Percentiles rank a stretch among this genome's conserved stretches.
Evolutionary conservation across 2,113 vertebrate species (phyloP).

Genomic region (Onychorhynchus coronatus): DNA sequence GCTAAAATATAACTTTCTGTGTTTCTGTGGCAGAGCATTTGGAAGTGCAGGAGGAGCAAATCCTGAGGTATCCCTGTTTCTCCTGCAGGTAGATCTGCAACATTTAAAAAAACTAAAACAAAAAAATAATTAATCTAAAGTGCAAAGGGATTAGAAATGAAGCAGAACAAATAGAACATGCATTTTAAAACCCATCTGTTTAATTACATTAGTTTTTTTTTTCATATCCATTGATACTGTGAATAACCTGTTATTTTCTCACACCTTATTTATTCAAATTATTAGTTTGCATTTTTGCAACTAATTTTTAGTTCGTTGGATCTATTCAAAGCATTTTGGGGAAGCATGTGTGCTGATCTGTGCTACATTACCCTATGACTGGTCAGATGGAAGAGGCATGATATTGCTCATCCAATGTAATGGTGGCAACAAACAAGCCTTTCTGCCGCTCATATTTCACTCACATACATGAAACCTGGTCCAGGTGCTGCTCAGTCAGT

Average conservation of each 20-base stretch:
- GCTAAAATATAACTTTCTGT: background rate
- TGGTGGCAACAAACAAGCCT: background rate
- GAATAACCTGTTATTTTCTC: background rate
- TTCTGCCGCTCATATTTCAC: background rate
- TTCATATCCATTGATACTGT: background rate
- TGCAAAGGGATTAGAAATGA: background rate
- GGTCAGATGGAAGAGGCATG: background rate
- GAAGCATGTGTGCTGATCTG: background rate
- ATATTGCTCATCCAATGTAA: background rate
- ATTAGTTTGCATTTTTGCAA: background rate
- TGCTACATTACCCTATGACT: background rate
- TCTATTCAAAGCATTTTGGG: background rate
- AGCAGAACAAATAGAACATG: background rate
- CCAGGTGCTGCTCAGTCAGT: background rate
- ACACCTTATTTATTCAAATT: background rate
- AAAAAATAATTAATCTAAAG: background rate
- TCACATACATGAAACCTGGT: background rate
- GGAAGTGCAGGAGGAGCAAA: background rate
- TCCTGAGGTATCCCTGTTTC: background rate
- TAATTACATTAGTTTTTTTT: background rate
- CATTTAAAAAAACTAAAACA: background rate
- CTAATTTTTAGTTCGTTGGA: background rate
- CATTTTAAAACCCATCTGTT: background rate
- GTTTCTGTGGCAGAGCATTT: background rate
- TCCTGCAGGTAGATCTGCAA: background rate